Percentiles rank a stretch among this genome's conserved stretches.
Evolutionary conservation across 1,140 invertebrate genomes (phyloP).

Genomic region (Brachionus manjavacas): DNA sequence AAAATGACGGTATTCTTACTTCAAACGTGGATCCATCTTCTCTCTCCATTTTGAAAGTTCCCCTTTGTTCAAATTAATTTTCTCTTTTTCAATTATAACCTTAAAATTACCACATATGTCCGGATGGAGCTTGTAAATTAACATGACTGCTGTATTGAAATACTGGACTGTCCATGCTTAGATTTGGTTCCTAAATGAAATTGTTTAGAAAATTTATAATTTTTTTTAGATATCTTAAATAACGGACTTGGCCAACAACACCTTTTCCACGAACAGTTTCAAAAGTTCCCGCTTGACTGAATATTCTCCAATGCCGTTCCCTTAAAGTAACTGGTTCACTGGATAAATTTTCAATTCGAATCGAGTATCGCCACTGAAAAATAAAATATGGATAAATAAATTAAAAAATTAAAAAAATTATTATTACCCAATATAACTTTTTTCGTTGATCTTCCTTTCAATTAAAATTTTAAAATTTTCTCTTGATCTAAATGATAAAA

Average conservation of each 20-base stretch:
- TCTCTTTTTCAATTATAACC: neutral
- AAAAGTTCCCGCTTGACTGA: slow-evolving; percentile 83
- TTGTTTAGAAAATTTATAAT: neutral
- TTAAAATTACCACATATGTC: slow-evolving; percentile 80
- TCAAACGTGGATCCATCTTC: slow-evolving; percentile 92
- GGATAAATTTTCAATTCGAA: slow-evolving; percentile 86
- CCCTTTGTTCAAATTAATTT: slow-evolving; percentile 64
- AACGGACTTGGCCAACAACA: slow-evolving; percentile 75
- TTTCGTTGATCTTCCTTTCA: slow-evolving; percentile 50
- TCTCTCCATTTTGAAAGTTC: slow-evolving; percentile 89
- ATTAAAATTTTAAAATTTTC: slow-evolving; percentile 39
- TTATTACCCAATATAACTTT: slow-evolving; percentile 50
- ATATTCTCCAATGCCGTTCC: slow-evolving; percentile 92
- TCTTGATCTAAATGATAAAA: neutral
- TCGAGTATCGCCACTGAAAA: slow-evolving; percentile 71
- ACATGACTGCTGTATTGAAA: slow-evolving; percentile 97
- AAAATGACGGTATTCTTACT: slow-evolving; percentile 91
- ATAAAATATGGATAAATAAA: neutral
- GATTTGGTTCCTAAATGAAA: slow-evolving; percentile 69
- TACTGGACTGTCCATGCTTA: slow-evolving; percentile 77
- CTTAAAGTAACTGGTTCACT: slow-evolving; percentile 77
- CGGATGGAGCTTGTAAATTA: slow-evolving; percentile 89
- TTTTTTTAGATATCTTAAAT: neutral
- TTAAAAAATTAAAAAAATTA: neutral
- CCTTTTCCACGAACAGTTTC: slow-evolving; percentile 88